Evolutionary conservation across 2,888 invertebrate genomes (phyloP), one percentile per base, ranked within the genome.

Genomic region (Synanthedon tipuliformis): DNA sequence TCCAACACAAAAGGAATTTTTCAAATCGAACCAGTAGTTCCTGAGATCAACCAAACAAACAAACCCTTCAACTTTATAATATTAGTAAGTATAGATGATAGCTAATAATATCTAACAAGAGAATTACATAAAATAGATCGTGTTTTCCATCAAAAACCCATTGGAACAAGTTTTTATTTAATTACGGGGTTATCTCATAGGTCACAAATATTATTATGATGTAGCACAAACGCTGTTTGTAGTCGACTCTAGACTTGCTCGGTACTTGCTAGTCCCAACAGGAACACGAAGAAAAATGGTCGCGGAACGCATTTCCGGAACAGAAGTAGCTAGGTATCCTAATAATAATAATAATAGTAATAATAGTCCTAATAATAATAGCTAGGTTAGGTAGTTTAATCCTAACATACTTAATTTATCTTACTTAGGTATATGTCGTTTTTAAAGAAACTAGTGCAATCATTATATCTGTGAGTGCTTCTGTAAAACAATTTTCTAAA

Each of bases 321-420:
- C 90, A 2, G 82, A 89, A 73, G 81, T 93, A 55, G 90, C 94
- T 56, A 89, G 90, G 94, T 94, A 89, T 15, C 49, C n/a, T n/a
- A n/a, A n/a, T n/a, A n/a, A n/a, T n/a, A n/a, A n/a, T n/a, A n/a
- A n/a, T n/a, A n/a, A n/a, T n/a, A n/a, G n/a, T n/a, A n/a, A n/a
- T n/a, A n/a, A n/a, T n/a, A n/a, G n/a, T n/a, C n/a, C n/a, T n/a
- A n/a, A n/a, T n/a, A n/a, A n/a, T n/a, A n/a, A n/a, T n/a, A n/a
- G n/a, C n/a, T n/a, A n/a, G n/a, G n/a, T n/a, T n/a, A n/a, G n/a
- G n/a, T n/a, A n/a, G 45, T n/a, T 45, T 45, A 45, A 45, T 45
- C 5, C 45, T n/a, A 45, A 45, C 7, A 13, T 23, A 16, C 16
- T 16, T 16, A 45, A 45, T 45, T n/a, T 13, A 45, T 45, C 15